Conservation (phyloP, 2,113 vertebrate genomes). For the Coturnix japonica region DNA sequence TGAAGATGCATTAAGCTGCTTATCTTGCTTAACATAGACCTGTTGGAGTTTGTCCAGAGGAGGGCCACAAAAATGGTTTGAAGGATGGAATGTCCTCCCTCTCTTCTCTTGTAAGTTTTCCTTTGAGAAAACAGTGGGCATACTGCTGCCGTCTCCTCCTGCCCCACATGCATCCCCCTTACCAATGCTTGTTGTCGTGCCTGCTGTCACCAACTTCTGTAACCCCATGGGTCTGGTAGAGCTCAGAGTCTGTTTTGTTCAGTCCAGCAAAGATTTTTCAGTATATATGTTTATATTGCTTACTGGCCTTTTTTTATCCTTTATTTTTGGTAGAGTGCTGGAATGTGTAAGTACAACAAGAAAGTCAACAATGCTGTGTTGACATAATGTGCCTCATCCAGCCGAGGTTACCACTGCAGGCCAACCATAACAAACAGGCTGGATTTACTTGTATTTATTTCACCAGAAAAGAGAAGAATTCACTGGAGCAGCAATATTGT, state of each 20-base stretch:
- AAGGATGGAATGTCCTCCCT: neutral
- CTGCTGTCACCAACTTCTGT: neutral
- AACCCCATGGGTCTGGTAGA: neutral
- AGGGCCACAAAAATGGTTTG: too few relatives aligned
- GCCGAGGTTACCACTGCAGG: neutral
- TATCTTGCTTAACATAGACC: too few relatives aligned
- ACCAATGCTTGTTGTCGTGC: neutral
- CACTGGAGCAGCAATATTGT: neutral
- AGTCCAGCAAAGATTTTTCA: neutral
- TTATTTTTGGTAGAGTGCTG: neutral
- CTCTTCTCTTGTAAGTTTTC: neutral
- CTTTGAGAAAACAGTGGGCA: neutral
- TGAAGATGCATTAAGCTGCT: neutral
- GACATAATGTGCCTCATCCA: neutral
- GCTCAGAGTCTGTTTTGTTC: neutral
- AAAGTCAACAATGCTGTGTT: neutral
- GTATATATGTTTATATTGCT: neutral
- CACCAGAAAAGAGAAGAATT: neutral
- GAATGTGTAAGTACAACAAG: constrained; percentile 19
- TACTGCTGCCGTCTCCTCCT: neutral
- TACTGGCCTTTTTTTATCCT: neutral
- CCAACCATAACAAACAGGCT: neutral
- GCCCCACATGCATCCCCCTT: neutral
- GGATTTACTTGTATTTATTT: constrained; percentile 19
- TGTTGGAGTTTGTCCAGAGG: too few relatives aligned